A percentile compares a stretch with the other conserved stretches of the same genome.
Evolutionary conservation across 2,113 vertebrate genomes (phyloP).

Genomic region (Xenopus laevis): DNA sequence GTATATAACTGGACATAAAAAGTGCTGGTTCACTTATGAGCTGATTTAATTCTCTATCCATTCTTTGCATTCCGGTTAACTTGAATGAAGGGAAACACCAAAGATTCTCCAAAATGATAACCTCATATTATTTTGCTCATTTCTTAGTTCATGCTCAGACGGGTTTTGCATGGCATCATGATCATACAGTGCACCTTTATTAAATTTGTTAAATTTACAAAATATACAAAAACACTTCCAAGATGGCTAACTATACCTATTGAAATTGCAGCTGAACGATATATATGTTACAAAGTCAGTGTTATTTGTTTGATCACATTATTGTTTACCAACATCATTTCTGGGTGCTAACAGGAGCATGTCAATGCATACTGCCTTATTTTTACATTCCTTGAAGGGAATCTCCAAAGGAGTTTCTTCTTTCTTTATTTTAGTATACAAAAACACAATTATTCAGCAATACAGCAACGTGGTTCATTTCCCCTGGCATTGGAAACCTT

Average conservation of each 20-base stretch:
- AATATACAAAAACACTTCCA: conserved; percentile 45
- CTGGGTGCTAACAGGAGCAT: conserved; percentile 56
- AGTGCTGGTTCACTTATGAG: conserved; percentile 96
- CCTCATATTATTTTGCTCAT: background rate
- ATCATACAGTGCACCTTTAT: background rate
- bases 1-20: conserved; percentile 65
- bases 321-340: conserved; percentile 55
- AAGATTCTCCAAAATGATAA: conserved; percentile 48
- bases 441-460: conserved; percentile 12
- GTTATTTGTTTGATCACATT: conserved; percentile 58
- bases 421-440: background rate
- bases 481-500: background rate
- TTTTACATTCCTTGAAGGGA: conserved; percentile 44
- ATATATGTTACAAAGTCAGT: conserved; percentile 70
- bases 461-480: conserved; percentile 6
- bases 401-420: conserved; percentile 43
- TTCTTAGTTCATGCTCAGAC: background rate
- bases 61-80: conserved; percentile 24
- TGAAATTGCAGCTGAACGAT: conserved; percentile 59
- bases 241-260: conserved; percentile 52
- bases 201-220: conserved; percentile 14
- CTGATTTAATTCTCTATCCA: conserved; percentile 49
- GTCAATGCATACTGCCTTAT: conserved; percentile 51
- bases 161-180: background rate
- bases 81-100: conserved; percentile 57